Conservation (phyloP, 2,888 invertebrate species). For the Eulithis testata region DNA sequence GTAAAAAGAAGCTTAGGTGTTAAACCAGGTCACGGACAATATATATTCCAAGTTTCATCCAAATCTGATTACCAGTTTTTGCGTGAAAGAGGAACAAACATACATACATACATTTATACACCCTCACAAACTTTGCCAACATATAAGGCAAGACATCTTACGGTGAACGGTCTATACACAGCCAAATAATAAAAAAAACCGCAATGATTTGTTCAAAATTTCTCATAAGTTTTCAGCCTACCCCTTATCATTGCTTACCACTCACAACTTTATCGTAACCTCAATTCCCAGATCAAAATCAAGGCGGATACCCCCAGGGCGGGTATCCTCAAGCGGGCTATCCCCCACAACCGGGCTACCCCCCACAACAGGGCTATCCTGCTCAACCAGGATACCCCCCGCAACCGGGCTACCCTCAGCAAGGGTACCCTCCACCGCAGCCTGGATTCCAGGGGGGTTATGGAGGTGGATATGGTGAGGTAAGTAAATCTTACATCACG, state of each 20-base stretch:
- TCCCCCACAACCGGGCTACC: constrained; percentile 60
- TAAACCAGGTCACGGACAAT: no score
- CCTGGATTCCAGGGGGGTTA: constrained; percentile 64
- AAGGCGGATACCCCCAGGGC: constrained; percentile 54
- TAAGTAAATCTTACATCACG: constrained; percentile 46
- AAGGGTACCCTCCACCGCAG: constrained; percentile 66
- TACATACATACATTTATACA: no score
- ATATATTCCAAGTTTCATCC: no score
- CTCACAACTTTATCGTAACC: background rate
- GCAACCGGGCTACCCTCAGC: constrained; percentile 52
- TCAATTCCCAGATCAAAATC: constrained; percentile 62
- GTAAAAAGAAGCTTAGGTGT: no score
- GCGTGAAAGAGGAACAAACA: no score
- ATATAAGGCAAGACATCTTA: no score
- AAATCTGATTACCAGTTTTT: no score
- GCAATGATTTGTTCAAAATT: no score
- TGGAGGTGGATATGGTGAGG: constrained; percentile 70
- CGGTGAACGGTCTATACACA: no score
- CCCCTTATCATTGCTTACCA: background rate
- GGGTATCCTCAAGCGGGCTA: constrained; percentile 65
- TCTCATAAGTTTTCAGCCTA: no score
- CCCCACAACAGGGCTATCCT: constrained; percentile 58
- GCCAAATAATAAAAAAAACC: no score
- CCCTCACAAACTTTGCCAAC: no score
- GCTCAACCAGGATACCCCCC: constrained; percentile 59